Conservation (phyloP, 2,113 vertebrate species). For the Sylvietta virens region DNA sequence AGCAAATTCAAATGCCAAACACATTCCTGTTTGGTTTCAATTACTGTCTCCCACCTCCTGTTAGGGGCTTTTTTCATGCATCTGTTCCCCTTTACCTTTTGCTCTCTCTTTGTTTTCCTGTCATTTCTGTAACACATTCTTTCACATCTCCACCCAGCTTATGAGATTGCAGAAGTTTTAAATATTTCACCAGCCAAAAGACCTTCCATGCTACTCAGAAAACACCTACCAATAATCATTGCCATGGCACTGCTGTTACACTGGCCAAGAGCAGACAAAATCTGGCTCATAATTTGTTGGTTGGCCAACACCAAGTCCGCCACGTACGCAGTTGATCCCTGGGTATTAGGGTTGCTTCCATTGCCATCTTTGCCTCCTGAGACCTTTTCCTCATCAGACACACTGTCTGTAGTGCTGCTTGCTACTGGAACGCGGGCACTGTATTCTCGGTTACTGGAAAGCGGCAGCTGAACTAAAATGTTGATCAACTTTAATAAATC, state of each 20-base stretch:
- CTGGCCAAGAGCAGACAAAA: constrained; percentile 93
- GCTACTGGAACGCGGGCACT: constrained; percentile 85
- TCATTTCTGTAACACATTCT: not conserved
- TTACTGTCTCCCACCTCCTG: not conserved
- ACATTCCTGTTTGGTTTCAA: not conserved
- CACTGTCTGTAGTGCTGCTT: constrained; percentile 85
- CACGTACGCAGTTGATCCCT: constrained; percentile 85
- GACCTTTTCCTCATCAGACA: constrained; percentile 97
- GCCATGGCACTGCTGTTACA: constrained; percentile 99
- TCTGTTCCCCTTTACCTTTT: not conserved
- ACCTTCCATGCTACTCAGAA: not conserved
- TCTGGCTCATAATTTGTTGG: constrained; percentile 99
- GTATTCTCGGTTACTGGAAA: constrained; percentile 92
- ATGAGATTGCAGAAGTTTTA: not conserved
- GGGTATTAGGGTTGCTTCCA: constrained; percentile 74
- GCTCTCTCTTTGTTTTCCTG: not conserved
- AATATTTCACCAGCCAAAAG: not conserved
- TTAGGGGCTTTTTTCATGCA: not conserved
- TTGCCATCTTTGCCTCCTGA: constrained; percentile 92
- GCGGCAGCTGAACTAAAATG: constrained; percentile 90
- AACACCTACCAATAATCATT: constrained; percentile 95
- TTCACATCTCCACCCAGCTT: not conserved
- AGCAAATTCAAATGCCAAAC: not conserved
- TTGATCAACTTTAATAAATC: constrained; percentile 95
- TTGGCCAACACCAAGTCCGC: constrained; percentile 96